Evolutionary conservation across 53 echinoderm and acorn worm genomes (phyloP).

Genomic region (Holothuria scabra): DNA sequence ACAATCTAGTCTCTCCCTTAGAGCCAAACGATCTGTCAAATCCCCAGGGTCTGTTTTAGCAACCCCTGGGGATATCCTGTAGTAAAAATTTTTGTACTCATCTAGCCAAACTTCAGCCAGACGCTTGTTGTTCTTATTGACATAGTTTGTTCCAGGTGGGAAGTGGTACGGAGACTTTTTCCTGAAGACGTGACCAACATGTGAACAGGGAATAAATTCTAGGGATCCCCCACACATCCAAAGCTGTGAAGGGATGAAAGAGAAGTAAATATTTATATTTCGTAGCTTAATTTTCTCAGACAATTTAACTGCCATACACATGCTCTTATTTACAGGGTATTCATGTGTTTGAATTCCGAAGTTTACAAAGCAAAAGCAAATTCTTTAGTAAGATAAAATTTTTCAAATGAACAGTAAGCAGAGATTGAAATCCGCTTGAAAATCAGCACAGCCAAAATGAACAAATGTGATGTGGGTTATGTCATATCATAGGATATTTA

Average conservation of each 20-base stretch:
- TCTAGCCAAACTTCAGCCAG: conserved; percentile 99
- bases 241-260: conserved; percentile 60
- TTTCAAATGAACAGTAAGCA: no score
- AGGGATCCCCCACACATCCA: conserved; percentile 99
- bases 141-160: conserved; percentile 95
- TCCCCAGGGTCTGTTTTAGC: conserved; percentile 98
- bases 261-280: background rate
- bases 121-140: conserved; percentile 96
- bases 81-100: conserved; percentile 94
- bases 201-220: conserved; percentile 97
- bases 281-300: background rate
- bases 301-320: background rate
- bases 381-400: no score
- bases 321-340: background rate
- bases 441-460: no score
- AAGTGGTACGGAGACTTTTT: conserved; percentile 98
- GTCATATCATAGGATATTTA: no score
- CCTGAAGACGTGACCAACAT: conserved; percentile 98
- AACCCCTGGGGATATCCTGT: conserved; percentile 92
- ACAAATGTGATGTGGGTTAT: no score
- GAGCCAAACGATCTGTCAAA: conserved; percentile 67
- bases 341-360: background rate
- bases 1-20: conserved; percentile 78
- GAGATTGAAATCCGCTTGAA: no score
- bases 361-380: no score